Evolutionary conservation across 64 coral and sea anemone species (phyloP).

Genomic region (Dendrophyllia cribrosa): DNA sequence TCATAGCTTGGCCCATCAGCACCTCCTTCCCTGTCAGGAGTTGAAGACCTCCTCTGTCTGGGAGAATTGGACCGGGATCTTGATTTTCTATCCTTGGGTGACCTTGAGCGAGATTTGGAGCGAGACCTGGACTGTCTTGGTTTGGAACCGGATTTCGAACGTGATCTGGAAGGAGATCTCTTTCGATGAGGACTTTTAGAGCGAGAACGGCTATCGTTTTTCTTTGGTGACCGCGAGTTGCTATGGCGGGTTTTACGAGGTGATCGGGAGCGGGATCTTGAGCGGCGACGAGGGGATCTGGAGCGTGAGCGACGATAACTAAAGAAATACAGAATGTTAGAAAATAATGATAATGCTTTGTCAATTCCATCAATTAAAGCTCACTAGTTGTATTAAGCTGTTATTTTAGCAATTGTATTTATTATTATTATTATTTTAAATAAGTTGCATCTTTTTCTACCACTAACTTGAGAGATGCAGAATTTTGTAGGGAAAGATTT

Average conservation of each 20-base stretch:
- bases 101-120: slow-evolving; percentile 73
- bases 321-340: background rate
- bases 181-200: slow-evolving; percentile 42
- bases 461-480: no score
- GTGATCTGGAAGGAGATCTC: slow-evolving; percentile 55
- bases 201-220: slow-evolving; percentile 33
- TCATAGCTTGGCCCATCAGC: background rate
- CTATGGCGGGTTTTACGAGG: slow-evolving; percentile 33
- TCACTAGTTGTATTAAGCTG: no score
- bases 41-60: slow-evolving; percentile 40
- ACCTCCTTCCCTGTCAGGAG: slow-evolving; percentile 45
- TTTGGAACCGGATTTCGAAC: slow-evolving; percentile 73
- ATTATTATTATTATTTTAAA: no score
- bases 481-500: no score
- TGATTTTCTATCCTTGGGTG: slow-evolving; percentile 65
- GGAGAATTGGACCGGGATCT: slow-evolving; percentile 84
- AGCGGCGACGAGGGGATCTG: slow-evolving; percentile 25
- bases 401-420: no score
- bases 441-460: no score
- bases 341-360: background rate
- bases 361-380: no score
- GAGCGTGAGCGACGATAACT: slow-evolving; percentile 61
- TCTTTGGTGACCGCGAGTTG: slow-evolving; percentile 35
- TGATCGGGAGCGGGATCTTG: slow-evolving; percentile 41
- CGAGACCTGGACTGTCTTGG: slow-evolving; percentile 65